Conservation (phyloP, 2,888 invertebrate genomes). For the Gasteruption jaculator region DNA sequence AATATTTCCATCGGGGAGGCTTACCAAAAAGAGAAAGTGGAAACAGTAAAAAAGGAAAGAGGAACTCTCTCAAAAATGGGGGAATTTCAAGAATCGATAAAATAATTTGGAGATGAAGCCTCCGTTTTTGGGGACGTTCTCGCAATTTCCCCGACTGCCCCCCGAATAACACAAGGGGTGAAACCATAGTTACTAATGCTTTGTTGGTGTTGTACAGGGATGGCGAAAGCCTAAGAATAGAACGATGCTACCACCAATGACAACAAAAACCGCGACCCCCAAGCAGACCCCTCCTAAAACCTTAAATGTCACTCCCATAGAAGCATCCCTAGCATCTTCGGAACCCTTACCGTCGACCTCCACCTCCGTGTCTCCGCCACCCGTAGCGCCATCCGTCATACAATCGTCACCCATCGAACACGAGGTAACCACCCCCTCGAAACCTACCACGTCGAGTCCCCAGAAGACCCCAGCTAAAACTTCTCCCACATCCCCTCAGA, state of each 20-base stretch:
- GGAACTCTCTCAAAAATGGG: no score
- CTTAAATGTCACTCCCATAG: conserved; percentile 46
- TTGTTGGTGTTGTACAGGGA: conserved; percentile 56
- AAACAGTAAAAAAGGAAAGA: no score
- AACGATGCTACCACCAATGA: conserved; percentile 66
- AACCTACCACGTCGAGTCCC: conserved; percentile 42
- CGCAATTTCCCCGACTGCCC: no score
- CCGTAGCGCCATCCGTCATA: conserved; percentile 40
- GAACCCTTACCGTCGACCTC: conserved; percentile 44
- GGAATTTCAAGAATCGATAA: no score
- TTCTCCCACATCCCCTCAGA: conserved; percentile 49
- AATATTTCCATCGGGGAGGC: no score
- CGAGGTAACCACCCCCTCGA: conserved; percentile 43
- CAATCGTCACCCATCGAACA: conserved; percentile 41
- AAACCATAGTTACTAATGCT: conserved; percentile 38
- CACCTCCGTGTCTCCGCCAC: conserved; percentile 41
- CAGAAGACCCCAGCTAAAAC: conserved; percentile 50
- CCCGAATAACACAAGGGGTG: no score
- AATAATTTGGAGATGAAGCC: no score
- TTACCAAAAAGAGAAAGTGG: no score
- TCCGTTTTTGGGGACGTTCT: no score
- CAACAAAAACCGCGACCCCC: conserved; percentile 54
- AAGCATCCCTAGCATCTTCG: conserved; percentile 40
- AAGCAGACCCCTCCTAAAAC: conserved; percentile 54
- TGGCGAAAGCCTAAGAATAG: conserved; percentile 77